phyloP scores from a whole-genome alignment of 2,113 vertebrate genomes.

The Pelmatolapia mariae region DNA sequence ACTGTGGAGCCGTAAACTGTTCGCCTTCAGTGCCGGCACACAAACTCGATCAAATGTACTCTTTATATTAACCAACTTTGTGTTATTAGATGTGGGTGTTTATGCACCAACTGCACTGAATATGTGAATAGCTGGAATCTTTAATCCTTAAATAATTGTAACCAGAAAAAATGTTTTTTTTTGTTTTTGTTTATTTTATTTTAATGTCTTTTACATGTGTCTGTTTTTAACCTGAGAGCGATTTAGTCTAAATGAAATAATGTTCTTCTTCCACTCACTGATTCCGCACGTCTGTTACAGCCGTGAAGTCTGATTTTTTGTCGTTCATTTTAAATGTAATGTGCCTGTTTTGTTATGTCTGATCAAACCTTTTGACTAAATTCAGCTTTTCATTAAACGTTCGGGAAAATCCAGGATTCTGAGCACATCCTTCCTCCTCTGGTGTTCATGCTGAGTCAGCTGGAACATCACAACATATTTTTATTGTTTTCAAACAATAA shows the following conservation, averaged over 20 bases:
- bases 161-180: background rate
- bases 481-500: background rate
- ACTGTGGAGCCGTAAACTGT: background rate
- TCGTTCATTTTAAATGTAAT: background rate
- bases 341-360: background rate
- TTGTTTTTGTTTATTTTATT: background rate
- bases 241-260: background rate
- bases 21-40: background rate
- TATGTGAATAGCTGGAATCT: background rate
- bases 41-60: background rate
- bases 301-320: background rate
- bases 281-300: background rate
- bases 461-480: background rate
- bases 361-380: background rate
- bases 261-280: background rate
- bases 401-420: background rate
- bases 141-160: background rate
- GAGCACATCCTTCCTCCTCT: background rate
- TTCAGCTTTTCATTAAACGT: background rate
- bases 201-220: background rate
- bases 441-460: background rate
- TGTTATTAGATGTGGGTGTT: background rate
- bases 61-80: background rate
- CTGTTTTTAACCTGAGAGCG: background rate
- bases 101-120: background rate